phyloP scores from a whole-genome alignment of 2,113 vertebrate species.

The Ancistrus triradiatus region DNA sequence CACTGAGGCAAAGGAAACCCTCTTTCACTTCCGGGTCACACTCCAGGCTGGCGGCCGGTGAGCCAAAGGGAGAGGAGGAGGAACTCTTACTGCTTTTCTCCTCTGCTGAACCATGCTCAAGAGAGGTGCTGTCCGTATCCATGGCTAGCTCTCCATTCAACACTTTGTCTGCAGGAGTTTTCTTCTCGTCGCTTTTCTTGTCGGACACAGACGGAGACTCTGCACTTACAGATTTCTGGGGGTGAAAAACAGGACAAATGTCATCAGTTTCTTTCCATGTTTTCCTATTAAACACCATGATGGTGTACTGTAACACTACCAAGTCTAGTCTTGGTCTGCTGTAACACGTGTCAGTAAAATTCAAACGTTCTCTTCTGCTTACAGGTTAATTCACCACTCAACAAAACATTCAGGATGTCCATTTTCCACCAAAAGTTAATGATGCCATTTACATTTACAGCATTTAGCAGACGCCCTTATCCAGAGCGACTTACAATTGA shows the following conservation, averaged over 20 bases:
- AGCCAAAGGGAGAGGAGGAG: constrained; percentile 36
- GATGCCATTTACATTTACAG: no score
- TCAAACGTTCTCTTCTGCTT: no score
- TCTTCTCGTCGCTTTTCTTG: constrained; percentile 9
- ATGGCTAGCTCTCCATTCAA: constrained; percentile 25
- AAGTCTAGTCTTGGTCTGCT: no score
- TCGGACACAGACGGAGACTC: constrained; percentile 1
- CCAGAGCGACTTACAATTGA: no score
- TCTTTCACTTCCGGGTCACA: constrained; percentile 49
- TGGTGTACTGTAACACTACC: no score
- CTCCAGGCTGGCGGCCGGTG: constrained; percentile 31
- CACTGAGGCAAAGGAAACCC: constrained; percentile 48
- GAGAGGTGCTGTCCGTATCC: constrained; percentile 21
- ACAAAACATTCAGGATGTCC: no score
- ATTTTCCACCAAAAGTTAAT: no score
- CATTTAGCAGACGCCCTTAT: no score
- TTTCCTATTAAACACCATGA: no score
- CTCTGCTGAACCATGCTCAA: constrained; percentile 28
- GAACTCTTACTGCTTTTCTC: constrained; percentile 39
- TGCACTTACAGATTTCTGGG: not conserved
- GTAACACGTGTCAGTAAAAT: no score
- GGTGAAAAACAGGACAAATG: not conserved
- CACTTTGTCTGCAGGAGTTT: not conserved
- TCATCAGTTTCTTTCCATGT: not conserved
- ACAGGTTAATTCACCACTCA: no score